Evolutionary conservation across 2,113 vertebrate species (phyloP).

Genomic region (Todiramphus saurophagus): DNA sequence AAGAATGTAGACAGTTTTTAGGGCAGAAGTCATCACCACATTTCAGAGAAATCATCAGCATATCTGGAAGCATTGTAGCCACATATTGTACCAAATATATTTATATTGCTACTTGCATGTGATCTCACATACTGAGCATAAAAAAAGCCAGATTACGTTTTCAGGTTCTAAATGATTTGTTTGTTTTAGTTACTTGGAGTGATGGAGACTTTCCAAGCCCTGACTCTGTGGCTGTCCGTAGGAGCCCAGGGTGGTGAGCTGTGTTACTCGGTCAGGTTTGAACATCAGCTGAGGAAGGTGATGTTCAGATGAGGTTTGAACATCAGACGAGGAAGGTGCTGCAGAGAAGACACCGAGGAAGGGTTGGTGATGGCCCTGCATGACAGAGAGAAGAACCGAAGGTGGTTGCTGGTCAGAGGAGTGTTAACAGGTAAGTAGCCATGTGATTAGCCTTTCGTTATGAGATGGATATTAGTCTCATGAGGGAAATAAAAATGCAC

Average conservation of each 20-base stretch:
- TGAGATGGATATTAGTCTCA: background rate
- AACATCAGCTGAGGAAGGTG: background rate
- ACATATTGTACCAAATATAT: accelerated
- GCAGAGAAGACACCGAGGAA: background rate
- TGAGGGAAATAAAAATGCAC: background rate
- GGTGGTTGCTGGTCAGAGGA: background rate
- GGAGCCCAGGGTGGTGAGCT: background rate
- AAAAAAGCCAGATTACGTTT: background rate
- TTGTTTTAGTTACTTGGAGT: background rate
- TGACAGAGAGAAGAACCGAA: background rate
- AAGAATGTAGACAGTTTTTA: background rate
- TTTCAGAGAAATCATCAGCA: background rate
- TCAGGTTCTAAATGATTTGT: background rate
- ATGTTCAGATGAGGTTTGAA: no score
- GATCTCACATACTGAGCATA: background rate
- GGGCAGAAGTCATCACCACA: background rate
- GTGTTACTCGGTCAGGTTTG: background rate
- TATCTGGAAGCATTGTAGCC: background rate
- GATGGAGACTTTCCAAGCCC: background rate
- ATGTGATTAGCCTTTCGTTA: background rate
- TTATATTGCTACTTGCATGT: background rate
- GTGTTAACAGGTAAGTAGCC: background rate
- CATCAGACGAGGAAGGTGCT: background rate
- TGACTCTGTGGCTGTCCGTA: background rate
- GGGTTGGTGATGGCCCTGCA: background rate